A percentile compares a stretch with the other conserved stretches of the same genome.
Conservation (phyloP, 2,888 invertebrate species). For the Drosophila tanythrix region DNA sequence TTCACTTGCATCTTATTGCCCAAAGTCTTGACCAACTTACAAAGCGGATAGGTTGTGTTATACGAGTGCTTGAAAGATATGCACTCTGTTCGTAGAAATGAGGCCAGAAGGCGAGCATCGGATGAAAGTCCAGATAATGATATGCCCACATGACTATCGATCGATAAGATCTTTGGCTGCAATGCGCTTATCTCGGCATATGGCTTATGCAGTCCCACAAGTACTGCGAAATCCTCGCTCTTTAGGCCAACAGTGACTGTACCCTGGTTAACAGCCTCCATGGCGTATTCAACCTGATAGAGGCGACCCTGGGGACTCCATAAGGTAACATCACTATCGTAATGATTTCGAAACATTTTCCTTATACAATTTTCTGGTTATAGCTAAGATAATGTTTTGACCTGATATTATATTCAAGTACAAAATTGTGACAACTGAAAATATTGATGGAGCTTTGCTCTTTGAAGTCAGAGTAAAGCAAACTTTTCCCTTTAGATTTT, state of each 20-base stretch:
- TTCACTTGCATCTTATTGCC: constrained; percentile 98
- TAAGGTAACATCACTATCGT: constrained; percentile 99
- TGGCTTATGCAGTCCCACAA: constrained; percentile 97
- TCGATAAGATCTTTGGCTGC: constrained; percentile 98
- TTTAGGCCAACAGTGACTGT: constrained; percentile 93
- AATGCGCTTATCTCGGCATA: constrained; percentile 98
- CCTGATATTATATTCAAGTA: background rate
- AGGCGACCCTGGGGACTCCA: constrained; percentile 99
- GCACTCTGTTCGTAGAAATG: constrained; percentile 98
- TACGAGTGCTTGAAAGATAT: constrained; percentile 96
- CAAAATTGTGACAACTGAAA: background rate
- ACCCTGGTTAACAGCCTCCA: constrained; percentile 97
- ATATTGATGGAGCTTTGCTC: background rate
- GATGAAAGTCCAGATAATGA: constrained; percentile 98
- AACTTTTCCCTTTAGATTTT: background rate
- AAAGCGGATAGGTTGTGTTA: constrained; percentile 93
- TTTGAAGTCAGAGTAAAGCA: background rate
- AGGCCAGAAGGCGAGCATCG: constrained; percentile 96
- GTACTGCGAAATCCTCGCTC: constrained; percentile 94
- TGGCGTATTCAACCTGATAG: constrained; percentile 99
- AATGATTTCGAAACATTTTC: constrained; percentile 96
- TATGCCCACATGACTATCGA: constrained; percentile 98
- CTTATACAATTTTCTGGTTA: background rate
- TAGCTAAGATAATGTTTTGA: background rate
- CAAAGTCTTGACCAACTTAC: constrained; percentile 92